Base-by-base conservation (phyloP, 2,888 invertebrate species). In the Bugula neritina region DNA sequence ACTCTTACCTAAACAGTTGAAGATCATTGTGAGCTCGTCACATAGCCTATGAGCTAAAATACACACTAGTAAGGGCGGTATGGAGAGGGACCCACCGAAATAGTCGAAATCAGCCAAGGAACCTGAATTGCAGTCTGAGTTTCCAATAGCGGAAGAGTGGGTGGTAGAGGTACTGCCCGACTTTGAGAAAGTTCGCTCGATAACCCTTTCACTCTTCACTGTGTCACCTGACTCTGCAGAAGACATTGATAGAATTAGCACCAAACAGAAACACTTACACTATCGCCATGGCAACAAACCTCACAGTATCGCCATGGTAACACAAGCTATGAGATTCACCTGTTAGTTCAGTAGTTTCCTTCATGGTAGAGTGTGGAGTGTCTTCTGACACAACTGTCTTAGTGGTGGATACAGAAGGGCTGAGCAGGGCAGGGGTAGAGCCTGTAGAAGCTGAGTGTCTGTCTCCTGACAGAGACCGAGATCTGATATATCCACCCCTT, bases 51-150 rank as follows among this genome's bases (percentile, higher is more conserved):
- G n/a, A n/a, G n/a, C n/a, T n/a, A 43, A 43, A 5, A 43, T 17
- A 10, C 43, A 10, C 43, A 10, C 17, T 43, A 43, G 17, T 43
- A 43, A 43, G 43, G 43, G 17, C 17, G 43, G 10, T 43, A 43
- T 5, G 43, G 43, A 43, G 43, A 10, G 5, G 5, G 43, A 43
- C 43, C 43, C 10, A 63, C 63, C 63, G 34, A 63, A 63, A 63
- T 63, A 63, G 34, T 63, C 63, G 63, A 63, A 63, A 63, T 63
- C 63, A 13, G 63, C 27, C 5, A 63, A 31, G 5, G 63, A 63
- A 23, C n/a, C n/a, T n/a, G n/a, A n/a, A n/a, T n/a, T n/a, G n/a
- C n/a, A n/a, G n/a, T n/a, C n/a, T n/a, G n/a, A n/a, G n/a, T n/a
- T n/a, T n/a, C n/a, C n/a, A n/a, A 43, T 43, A 17, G 5, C 17